phyloP scores from a whole-genome alignment of 2,888 invertebrate species.

The Polymixis lichenea region DNA sequence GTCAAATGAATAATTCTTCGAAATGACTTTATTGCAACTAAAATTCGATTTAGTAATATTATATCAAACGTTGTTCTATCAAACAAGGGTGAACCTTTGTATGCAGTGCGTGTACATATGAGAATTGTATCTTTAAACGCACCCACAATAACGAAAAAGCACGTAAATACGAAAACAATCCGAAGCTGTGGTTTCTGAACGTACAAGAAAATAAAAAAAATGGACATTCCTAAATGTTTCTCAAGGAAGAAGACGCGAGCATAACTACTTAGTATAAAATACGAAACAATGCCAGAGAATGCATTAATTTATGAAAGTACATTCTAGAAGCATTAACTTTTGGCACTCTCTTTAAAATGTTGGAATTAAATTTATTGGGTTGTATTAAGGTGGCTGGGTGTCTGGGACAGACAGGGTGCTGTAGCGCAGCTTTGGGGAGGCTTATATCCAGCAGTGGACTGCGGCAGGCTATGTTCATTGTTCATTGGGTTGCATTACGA shows the following conservation, averaged over 20 bases:
- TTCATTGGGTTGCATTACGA: background rate
- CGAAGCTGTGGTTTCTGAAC: background rate
- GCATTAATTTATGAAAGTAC: conserved; percentile 48
- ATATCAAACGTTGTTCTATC: no score
- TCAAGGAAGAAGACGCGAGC: background rate
- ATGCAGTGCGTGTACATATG: background rate
- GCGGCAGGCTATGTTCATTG: background rate
- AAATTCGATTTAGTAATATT: no score
- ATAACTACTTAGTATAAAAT: conserved; percentile 25
- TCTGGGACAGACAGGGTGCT: background rate
- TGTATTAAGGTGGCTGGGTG: background rate
- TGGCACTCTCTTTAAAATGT: conserved; percentile 40
- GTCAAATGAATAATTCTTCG: no score
- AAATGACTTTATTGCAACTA: no score
- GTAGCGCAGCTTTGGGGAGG: background rate
- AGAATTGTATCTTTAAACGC: background rate
- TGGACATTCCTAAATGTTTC: background rate
- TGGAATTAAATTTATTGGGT: conserved; percentile 12
- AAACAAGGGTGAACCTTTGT: no score
- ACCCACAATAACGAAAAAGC: background rate
- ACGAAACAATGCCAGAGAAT: conserved; percentile 51
- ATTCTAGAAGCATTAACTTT: conserved; percentile 40
- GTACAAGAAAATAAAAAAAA: background rate
- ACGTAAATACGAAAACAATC: background rate
- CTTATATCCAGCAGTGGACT: background rate